Evolutionary conservation across 1,140 invertebrate genomes (phyloP), one percentile per base, ranked within the genome.

Genomic region (Galleria mellonella): DNA sequence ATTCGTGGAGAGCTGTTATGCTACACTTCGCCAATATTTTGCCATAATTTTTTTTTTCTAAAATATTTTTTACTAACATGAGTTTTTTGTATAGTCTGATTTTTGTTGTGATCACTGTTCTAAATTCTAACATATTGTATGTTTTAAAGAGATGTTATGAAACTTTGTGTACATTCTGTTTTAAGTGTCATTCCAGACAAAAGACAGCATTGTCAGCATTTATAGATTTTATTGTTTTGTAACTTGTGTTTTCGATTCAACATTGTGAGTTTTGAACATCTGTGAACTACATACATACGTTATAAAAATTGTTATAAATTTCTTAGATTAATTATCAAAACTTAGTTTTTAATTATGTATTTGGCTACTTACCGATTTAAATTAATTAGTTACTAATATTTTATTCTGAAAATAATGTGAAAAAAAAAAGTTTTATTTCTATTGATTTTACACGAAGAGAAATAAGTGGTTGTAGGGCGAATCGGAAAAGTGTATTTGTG

Each of bases 191-290:
- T 84, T 84, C 81, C 81, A 84, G 72, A 75, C 71, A 82, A 84
- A 83, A 84, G 81, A 84, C 81, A 79, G 67, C 71, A 62, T 77
- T 81, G 81, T 82, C 81, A 70, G 81, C 81, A 84, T 84, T 84
- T 84, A 84, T 84, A 84, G 76, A 72, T 74, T 23, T 23, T 78
- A 78, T 73, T 65, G 62, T 72, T 23, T 72, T 65, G 57, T 47
- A 53, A 44, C 43, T 53, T 47, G 36, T 41, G 42, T 41, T 53
- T 43, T 43, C 40, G 50, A 43, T 52, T 45, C 32, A 17, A 40
- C 31, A 33, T 43, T 50, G 47, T 53, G 44, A 40, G 40, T 31
- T 51, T 30, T 36, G 33, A 43, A 55, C 46, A 47, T 40, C 48
- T 55, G 50, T 65, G 55, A 72, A 67, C 48, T 64, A 50, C 54